Evolutionary conservation across 2,888 invertebrate genomes (phyloP), one percentile per base, ranked within the genome.

Genomic region (Ecliptopera silaceata): DNA sequence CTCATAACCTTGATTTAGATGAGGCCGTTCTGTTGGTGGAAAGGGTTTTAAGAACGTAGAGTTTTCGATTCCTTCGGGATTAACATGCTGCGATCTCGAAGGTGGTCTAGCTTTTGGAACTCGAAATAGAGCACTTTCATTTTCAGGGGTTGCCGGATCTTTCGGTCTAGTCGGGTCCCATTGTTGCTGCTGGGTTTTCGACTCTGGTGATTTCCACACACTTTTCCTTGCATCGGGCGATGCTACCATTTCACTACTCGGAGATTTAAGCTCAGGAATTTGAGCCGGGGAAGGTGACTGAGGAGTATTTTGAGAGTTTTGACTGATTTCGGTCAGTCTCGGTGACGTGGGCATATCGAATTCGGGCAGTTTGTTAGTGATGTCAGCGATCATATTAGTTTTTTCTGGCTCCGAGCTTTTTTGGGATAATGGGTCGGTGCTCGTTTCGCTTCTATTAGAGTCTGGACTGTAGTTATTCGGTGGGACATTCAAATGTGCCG

Each of bases 31-130:
- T 3, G 89, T 85, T 3, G 94, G 93, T 38, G 94, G 94, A 63
- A 92, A 93, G 0, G 94, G 94, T 75, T 94, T 94, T 12, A 94
- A 74, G 74, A 94, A 94, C 5, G 94, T 93, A 5, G 92, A 89
- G 61, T 89, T 87, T 65, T 91, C 92, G 41, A 88, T 52, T 11
- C 85, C 77, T 46, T 92, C 91, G 18, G 92, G 88, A 65, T 91
- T 89, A 8, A 84, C 82, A 26, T 92, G 84, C 54, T 91, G 92
- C 1, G 91, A 93, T 58, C 94, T 86, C 3, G 94, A 94, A 26
- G 93, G 94, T 26, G 93, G 94, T 66, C 93, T 89, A 0, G 93
- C 93, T 79, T 93, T 94, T 1, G 94, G 94, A 15, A 94, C 93
- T 70, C 94, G 84, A 68, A 94, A 94, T 8, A 94, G 88, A 2